Evolutionary conservation across 2,113 vertebrate genomes (phyloP).

Genomic region (Gasterosteus nipponicus): DNA sequence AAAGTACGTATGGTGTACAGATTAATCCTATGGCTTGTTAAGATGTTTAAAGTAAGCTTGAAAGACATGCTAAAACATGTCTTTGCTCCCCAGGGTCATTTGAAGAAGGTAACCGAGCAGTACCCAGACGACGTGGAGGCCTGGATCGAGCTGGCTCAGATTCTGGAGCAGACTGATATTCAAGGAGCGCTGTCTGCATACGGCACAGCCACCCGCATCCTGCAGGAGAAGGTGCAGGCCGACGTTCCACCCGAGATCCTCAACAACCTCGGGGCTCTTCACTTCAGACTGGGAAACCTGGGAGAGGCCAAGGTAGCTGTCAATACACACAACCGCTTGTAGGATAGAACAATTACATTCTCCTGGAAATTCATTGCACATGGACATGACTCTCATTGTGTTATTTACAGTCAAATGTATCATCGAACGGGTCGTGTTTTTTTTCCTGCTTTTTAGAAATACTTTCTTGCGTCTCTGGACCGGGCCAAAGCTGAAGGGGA

Average conservation of each 20-base stretch:
- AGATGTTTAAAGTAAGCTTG: not conserved
- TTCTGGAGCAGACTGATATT: slow-evolving; percentile 98
- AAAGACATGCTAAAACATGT: not conserved
- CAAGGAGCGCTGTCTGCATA: slow-evolving; percentile 97
- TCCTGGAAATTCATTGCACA: not conserved
- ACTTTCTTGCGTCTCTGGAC: slow-evolving; percentile 95
- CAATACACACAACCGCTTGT: not conserved
- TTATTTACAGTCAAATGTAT: no score
- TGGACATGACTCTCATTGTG: not conserved
- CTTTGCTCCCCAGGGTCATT: slow-evolving; percentile 86
- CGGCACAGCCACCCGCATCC: slow-evolving; percentile 96
- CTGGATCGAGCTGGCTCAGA: slow-evolving; percentile 98
- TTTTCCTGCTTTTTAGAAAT: slow-evolving; percentile 86
- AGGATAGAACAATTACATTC: not conserved
- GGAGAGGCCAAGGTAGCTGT: slow-evolving; percentile 93
- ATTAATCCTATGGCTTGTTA: not conserved
- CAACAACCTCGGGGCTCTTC: slow-evolving; percentile 96
- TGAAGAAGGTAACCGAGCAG: slow-evolving; percentile 98
- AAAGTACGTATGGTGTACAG: slow-evolving; percentile 82
- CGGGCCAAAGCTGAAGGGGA: slow-evolving; percentile 98
- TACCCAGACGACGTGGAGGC: slow-evolving; percentile 98
- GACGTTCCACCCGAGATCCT: slow-evolving; percentile 98
- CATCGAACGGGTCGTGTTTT: not conserved
- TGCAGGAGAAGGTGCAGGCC: slow-evolving; percentile 98
- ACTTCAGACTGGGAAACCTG: slow-evolving; percentile 96